Conservation (phyloP, 2,113 vertebrate genomes). For the Atrichornis clamosus region DNA sequence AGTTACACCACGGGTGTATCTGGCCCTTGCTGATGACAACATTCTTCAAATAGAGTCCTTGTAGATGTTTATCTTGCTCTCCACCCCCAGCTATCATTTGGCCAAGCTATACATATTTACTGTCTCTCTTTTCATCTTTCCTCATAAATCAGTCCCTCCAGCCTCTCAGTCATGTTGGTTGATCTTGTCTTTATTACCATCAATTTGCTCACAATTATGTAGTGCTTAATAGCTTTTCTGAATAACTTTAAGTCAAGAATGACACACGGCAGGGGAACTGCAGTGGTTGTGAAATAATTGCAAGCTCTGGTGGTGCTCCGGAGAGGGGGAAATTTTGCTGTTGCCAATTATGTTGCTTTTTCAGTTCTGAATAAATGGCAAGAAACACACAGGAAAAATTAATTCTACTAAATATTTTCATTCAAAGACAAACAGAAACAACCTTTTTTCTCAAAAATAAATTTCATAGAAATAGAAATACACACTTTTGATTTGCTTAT, state of each 20-base stretch:
- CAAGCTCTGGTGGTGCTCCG: not conserved
- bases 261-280: not conserved
- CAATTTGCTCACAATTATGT: constrained; percentile 66
- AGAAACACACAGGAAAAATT: not conserved
- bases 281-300: constrained; percentile 12
- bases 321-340: not conserved
- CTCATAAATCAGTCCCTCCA: constrained; percentile 65
- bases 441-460: not conserved
- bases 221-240: constrained; percentile 40
- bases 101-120: constrained; percentile 52
- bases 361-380: not conserved
- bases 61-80: not conserved
- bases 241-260: constrained; percentile 37
- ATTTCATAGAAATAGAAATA: not conserved
- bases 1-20: not conserved
- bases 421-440: not conserved
- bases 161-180: constrained; percentile 60
- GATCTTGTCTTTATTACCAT: constrained; percentile 69
- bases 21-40: not conserved
- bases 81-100: not conserved
- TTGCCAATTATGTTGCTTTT: not conserved
- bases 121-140: constrained; percentile 47
- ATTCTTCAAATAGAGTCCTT: not conserved
- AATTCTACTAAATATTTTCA: not conserved
- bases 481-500: not conserved